Evolutionary conservation across 2,797 vertebrate genomes (phyloP), one percentile per base, ranked within the genome.

Genomic region (Octomys mimax): DNA sequence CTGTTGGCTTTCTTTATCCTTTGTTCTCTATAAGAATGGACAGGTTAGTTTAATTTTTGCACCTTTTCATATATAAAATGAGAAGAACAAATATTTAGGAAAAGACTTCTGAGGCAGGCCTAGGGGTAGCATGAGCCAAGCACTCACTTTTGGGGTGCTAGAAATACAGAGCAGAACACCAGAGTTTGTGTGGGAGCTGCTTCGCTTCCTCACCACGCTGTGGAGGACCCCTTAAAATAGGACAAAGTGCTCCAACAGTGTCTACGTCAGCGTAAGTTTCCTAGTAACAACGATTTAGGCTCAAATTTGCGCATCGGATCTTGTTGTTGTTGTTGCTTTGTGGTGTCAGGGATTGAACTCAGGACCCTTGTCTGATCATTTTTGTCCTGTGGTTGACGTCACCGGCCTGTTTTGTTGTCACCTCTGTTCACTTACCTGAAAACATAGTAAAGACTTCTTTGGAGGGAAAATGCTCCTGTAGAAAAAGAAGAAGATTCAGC

Each of bases 401-500:
- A 24, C 85, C 84, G 39, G 54, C 3, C 39, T 33, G 46, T 81
- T 75, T n/a, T 26, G 39, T 81, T 75, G 59, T 68, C 9, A 42
- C 68, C 75, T 89, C 59, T 91, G 39, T 71, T 90, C 75, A 71
- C 87, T 89, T 92, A 61, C 12, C 46, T 94, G 70, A 78, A 87
- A 95, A 95, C 71, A 88, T 6, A 95, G 61, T 46, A 33, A 94
- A 95, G 92, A 94, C 59, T n/a, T 21, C 39, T 93, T 93, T 75
- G 36, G 73, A 62, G 39, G 68, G 80, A 93, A 86, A 94, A 90
- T 8, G 12, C 87, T 87, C 90, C 22, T n/a, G n/a, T 88, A 71
- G 52, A 39, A 49, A 94, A 94, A 42, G 49, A 52, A 94, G 39
- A 87, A 80, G 33, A 80, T 79, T 57, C 42, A 66, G 19, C 21